Conservation (phyloP, 2,888 invertebrate species). For the Ernsta delagoae region DNA sequence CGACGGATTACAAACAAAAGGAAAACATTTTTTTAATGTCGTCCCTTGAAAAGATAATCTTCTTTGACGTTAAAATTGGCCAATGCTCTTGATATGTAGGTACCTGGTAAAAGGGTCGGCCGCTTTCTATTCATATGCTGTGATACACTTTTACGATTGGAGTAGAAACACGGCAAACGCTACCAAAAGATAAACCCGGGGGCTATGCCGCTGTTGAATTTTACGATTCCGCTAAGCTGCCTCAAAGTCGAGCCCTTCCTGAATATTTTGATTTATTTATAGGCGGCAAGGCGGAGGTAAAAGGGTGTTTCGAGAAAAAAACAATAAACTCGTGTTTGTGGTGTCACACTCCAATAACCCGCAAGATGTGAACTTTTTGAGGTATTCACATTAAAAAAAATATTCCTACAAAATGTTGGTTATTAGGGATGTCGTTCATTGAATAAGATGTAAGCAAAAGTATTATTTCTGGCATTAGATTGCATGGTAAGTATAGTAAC, state of each 20-base stretch:
- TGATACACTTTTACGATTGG: constrained; percentile 82
- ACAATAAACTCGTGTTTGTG: constrained; percentile 76
- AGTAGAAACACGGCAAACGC: constrained; percentile 77
- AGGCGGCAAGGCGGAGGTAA: constrained; percentile 75
- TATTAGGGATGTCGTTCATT: too few relatives aligned
- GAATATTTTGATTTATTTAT: constrained; percentile 86
- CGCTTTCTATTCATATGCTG: constrained; percentile 78
- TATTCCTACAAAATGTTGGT: too few relatives aligned
- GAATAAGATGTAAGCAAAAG: too few relatives aligned
- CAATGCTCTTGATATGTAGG: constrained; percentile 75
- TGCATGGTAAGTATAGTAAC: too few relatives aligned
- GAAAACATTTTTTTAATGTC: constrained; percentile 22
- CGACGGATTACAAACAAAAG: constrained; percentile 20
- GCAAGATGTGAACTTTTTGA: neutral
- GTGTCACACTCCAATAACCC: constrained; percentile 25
- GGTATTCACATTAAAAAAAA: neutral
- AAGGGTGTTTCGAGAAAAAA: constrained; percentile 78
- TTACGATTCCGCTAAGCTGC: constrained; percentile 84
- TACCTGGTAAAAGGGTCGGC: constrained; percentile 73
- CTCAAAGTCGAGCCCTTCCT: constrained; percentile 83
- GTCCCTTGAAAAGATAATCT: constrained; percentile 67
- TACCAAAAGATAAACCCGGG: constrained; percentile 78
- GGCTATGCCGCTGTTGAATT: constrained; percentile 81
- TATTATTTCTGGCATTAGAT: too few relatives aligned
- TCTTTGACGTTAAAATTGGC: constrained; percentile 72